Evolutionary conservation across 2,888 invertebrate genomes (phyloP).

Genomic region (Itoplectis maculator): DNA sequence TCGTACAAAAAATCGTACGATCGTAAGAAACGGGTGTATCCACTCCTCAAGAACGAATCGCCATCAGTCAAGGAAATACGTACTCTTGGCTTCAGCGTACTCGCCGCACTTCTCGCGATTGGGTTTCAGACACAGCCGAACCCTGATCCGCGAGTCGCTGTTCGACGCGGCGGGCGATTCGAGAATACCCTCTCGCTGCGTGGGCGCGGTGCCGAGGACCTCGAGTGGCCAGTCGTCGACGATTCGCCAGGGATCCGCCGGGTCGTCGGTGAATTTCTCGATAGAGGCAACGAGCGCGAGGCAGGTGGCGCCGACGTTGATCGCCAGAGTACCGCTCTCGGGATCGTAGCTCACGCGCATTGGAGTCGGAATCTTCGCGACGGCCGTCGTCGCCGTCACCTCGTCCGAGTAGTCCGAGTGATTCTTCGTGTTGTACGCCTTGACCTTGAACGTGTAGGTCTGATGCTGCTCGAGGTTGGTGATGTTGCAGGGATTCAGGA

Average conservation of each 20-base stretch:
- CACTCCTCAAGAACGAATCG: background rate
- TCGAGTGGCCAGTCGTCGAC: constrained; percentile 90
- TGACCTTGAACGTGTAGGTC: constrained; percentile 94
- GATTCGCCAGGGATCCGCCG: constrained; percentile 88
- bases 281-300: constrained; percentile 91
- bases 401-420: constrained; percentile 95
- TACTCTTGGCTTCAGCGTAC: constrained; percentile 93
- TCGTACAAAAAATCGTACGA: too few relatives aligned
- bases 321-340: constrained; percentile 90
- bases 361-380: constrained; percentile 93
- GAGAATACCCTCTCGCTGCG: constrained; percentile 90
- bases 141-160: constrained; percentile 89
- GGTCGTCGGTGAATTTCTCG: constrained; percentile 88
- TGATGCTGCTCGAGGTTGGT: constrained; percentile 94
- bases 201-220: constrained; percentile 89
- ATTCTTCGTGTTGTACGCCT: constrained; percentile 95
- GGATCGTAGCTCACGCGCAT: constrained; percentile 94
- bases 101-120: constrained; percentile 94
- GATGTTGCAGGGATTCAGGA: constrained; percentile 95
- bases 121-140: constrained; percentile 92
- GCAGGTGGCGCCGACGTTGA: constrained; percentile 92
- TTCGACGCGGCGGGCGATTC: constrained; percentile 87
- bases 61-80: constrained; percentile 83
- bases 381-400: constrained; percentile 92
- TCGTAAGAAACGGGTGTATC: too few relatives aligned